phyloP scores from a whole-genome alignment of 2,888 invertebrate genomes.

The Odontomyia ornata region DNA sequence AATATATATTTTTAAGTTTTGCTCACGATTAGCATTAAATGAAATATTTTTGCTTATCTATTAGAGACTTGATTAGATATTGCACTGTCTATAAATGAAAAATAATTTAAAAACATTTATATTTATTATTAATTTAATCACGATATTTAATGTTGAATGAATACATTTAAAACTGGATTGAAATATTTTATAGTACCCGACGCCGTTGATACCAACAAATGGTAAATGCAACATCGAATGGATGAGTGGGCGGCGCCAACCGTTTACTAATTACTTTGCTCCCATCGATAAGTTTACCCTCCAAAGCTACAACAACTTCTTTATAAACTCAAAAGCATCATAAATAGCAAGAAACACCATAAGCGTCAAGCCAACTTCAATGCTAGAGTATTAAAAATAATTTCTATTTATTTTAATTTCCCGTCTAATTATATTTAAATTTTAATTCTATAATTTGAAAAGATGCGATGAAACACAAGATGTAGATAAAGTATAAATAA shows the following conservation, averaged over 20 bases:
- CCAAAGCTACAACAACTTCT: background rate
- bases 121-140: background rate
- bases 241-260: constrained; percentile 40
- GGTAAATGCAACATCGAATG: constrained; percentile 59
- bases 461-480: background rate
- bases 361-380: constrained; percentile 20
- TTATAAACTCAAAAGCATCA: background rate
- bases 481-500: constrained; percentile 1
- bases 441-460: constrained; percentile 15
- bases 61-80: no score
- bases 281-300: constrained; percentile 14
- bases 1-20: no score
- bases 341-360: background rate
- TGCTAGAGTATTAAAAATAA: constrained; percentile 27
- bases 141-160: background rate
- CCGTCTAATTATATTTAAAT: background rate
- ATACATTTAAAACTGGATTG: constrained; percentile 52
- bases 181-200: constrained; percentile 73
- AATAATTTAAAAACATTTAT: background rate
- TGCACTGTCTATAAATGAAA: no score
- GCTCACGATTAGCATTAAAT: no score
- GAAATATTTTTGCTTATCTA: no score
- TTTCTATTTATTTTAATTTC: background rate
- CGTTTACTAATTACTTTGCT: constrained; percentile 29
- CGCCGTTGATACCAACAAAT: constrained; percentile 76